Conservation (phyloP, 1,140 invertebrate species). For the Drosophila pruinosa region DNA sequence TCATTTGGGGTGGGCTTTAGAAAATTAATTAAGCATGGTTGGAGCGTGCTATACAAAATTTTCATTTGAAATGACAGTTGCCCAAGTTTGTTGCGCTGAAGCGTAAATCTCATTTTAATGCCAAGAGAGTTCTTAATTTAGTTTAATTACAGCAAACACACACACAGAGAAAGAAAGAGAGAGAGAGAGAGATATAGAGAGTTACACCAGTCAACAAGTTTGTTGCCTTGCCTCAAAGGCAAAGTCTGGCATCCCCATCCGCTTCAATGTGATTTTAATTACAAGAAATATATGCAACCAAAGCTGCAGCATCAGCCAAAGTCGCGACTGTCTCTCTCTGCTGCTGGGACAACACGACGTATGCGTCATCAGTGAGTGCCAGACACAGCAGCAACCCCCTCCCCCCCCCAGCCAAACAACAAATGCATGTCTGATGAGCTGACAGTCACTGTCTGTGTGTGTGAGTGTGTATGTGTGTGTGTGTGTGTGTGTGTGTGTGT, state of each 20-base stretch:
- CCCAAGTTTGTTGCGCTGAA: conserved; percentile 72
- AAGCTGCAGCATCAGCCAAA: conserved; percentile 62
- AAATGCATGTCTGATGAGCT: conserved; percentile 30
- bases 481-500: not conserved
- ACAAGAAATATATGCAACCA: conserved; percentile 77
- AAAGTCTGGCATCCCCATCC: conserved; percentile 54
- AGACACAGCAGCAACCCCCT: conserved; percentile 32
- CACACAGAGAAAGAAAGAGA: not conserved
- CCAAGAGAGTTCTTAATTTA: conserved; percentile 80
- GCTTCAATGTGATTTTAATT: conserved; percentile 78
- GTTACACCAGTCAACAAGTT: conserved; percentile 67
- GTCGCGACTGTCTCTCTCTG: conserved; percentile 46
- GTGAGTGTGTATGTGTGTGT: not conserved
- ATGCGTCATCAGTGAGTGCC: conserved; percentile 61
- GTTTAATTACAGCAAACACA: conserved; percentile 76
- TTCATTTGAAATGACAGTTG: conserved; percentile 76
- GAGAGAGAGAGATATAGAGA: not conserved
- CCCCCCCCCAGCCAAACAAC: not conserved
- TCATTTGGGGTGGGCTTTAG: conserved; percentile 23
- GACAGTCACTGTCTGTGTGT: not conserved
- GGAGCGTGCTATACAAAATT: conserved; percentile 54
- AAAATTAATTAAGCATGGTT: conserved; percentile 69
- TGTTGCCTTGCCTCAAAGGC: conserved; percentile 68
- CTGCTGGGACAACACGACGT: conserved; percentile 64
- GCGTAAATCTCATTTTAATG: conserved; percentile 81